These are phyloP conservation scores for Naja naja DNA, from an alignment of 2,113 vertebrate genomes.

Conservation along the genomic window DNA sequence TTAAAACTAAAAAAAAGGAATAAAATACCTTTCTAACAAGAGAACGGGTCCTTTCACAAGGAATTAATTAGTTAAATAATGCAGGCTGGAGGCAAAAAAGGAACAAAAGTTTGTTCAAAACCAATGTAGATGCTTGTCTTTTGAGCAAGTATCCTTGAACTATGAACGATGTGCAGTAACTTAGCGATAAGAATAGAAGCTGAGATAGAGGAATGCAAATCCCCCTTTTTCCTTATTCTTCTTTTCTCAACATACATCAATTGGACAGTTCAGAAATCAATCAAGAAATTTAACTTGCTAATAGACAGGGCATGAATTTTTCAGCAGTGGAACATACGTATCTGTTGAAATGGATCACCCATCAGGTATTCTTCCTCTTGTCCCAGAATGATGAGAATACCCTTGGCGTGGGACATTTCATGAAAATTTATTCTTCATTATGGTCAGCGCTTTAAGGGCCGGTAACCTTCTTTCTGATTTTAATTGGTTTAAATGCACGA, in stretches of 20 bases:
- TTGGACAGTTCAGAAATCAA: background rate
- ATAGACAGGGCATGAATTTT: accelerated
- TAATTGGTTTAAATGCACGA: conserved; percentile 37
- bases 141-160: background rate
- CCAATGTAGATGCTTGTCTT: background rate
- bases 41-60: background rate
- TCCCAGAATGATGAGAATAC: conserved; percentile 20
- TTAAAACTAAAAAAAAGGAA: background rate
- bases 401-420: conserved; percentile 28
- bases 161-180: background rate
- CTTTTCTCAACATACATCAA: background rate
- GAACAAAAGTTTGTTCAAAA: background rate
- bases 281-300: conserved; percentile 16
- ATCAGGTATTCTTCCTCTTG: background rate
- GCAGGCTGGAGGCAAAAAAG: background rate
- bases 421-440: conserved; percentile 31
- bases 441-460: conserved; percentile 25
- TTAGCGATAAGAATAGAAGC: background rate
- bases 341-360: background rate
- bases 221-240: background rate
- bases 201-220: background rate
- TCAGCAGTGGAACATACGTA: background rate
- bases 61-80: background rate
- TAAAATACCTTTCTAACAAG: background rate
- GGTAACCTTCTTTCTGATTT: conserved; percentile 50